Evolutionary conservation across 2,797 vertebrate genomes (phyloP), one percentile per base, ranked within the genome.

Genomic region (Varecia variegata): DNA sequence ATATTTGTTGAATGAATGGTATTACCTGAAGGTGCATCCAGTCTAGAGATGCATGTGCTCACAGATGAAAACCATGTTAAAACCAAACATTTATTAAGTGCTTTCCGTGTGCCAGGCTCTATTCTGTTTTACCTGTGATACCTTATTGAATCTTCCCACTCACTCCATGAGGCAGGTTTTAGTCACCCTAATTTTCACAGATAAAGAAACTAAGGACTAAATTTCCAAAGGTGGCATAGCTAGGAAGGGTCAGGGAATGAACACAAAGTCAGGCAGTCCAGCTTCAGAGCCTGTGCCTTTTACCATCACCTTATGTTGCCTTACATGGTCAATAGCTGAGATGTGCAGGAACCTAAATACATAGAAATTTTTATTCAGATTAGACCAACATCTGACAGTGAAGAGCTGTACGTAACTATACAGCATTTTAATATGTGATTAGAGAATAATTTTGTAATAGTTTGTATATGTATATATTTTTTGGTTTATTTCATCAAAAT

Each of bases 401-500:
- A 13, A 32, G 30, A 47, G 11, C 43, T 35, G 3, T 54, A 23
- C 25, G 12, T 73, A 50, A 21, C 9, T 18, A 83, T 40, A 18
- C 54, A 67, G 18, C 60, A 92, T 83, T 81, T 89, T 58, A 10
- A 84, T 43, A 67, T 45, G 71, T 5, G 35, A n/a, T 87, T 82
- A 45, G 45, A 84, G 85, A 92, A 71, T 88, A 35, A 38, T 86
- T 65, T 71, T 92, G 18, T 56, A 70, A 38, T 43, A n/a, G 4
- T 70, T 2, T 58, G 6, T 47, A 6, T 23, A 38, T 62, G 3
- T 23, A 14, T 52, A 13, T 82, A 40, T 15, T 14, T 76, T 85
- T 93, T 90, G 38, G 13, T 47, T 95, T 35, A 70, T 6, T 62
- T 84, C 52, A 71, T 67, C n/a, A 92, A 92, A 95, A 30, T 60